Conservation (phyloP, 2,113 vertebrate genomes). For the Xenus cinereus region DNA sequence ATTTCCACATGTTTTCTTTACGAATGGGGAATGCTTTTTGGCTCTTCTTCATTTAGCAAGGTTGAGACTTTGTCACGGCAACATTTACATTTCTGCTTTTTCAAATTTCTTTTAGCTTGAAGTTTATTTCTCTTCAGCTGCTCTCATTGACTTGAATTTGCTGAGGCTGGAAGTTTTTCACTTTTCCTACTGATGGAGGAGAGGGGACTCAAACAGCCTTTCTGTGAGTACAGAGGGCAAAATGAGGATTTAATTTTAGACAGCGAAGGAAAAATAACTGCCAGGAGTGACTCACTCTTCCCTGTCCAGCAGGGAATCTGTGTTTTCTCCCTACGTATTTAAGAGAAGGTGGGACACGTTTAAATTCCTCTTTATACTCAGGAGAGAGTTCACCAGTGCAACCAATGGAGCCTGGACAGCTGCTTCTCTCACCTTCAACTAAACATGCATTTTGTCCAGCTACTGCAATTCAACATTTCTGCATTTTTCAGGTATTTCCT, state of each 20-base stretch:
- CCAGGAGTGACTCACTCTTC: background rate
- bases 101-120: background rate
- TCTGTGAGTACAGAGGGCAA: background rate
- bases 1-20: background rate
- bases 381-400: background rate
- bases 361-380: background rate
- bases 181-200: background rate
- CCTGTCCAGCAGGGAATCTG: background rate
- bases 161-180: background rate
- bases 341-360: background rate
- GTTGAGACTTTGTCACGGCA: background rate
- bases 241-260: background rate
- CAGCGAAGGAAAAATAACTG: background rate
- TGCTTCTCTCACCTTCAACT: background rate
- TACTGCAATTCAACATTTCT: background rate
- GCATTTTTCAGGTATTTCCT: background rate
- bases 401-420: accelerated
- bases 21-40: background rate
- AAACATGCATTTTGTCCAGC: accelerated
- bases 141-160: background rate
- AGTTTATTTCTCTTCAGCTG: background rate
- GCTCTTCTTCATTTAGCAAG: background rate
- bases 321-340: accelerated
- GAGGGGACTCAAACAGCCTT: background rate
- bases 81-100: background rate